These are phyloP conservation scores for Passer domesticus DNA, from an alignment of 2,113 vertebrate species.

Conservation along the genomic window DNA sequence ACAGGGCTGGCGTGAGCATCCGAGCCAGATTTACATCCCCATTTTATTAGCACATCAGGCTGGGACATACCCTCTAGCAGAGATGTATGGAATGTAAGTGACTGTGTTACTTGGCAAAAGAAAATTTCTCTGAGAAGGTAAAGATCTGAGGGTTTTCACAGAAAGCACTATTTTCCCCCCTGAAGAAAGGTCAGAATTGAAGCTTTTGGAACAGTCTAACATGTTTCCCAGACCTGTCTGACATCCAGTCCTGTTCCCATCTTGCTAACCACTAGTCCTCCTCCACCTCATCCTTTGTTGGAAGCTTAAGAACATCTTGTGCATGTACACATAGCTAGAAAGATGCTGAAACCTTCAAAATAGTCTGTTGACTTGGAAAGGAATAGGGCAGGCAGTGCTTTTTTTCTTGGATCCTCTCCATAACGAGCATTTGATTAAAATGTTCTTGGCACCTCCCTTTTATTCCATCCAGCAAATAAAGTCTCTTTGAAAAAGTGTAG, in stretches of 20 bases:
- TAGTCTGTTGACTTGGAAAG: slow-evolving; percentile 26
- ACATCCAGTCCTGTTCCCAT: not conserved
- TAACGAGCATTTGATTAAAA: slow-evolving; percentile 57
- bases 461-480: slow-evolving; percentile 29
- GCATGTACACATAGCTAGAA: not conserved
- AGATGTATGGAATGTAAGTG: slow-evolving; percentile 1
- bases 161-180: not conserved
- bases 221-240: slow-evolving; percentile 22
- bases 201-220: slow-evolving; percentile 5
- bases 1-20: not conserved
- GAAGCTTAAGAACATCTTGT: slow-evolving; percentile 39
- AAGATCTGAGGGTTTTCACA: slow-evolving; percentile 37
- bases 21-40: slow-evolving; percentile 18
- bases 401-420: slow-evolving; percentile 24
- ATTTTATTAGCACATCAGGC: slow-evolving; percentile 13
- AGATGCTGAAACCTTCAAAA: slow-evolving; percentile 35
- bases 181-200: slow-evolving; percentile 13
- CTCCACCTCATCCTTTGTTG: slow-evolving; percentile 9
- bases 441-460: slow-evolving; percentile 29
- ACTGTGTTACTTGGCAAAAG: slow-evolving; percentile 52
- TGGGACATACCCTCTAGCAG: slow-evolving; percentile 51
- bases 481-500: not conserved
- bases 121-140: slow-evolving; percentile 10
- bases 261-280: not conserved
- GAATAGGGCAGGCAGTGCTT: not conserved